A percentile compares a stretch with the other conserved stretches of the same genome.
phyloP scores from a whole-genome alignment of 2,797 vertebrate species.

The Myotis vivesi region DNA sequence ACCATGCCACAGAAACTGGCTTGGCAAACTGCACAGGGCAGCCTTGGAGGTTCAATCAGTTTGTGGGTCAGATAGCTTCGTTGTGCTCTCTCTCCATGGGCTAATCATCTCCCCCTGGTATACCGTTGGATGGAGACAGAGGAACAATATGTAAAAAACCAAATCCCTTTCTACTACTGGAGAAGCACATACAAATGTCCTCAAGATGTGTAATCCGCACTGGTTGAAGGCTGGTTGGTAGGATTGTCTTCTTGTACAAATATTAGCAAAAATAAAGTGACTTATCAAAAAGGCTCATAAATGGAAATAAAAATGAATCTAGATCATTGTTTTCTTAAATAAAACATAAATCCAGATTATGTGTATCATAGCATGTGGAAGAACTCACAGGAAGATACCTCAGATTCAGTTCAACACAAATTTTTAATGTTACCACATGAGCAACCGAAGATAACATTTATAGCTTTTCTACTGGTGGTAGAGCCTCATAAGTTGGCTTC shows the following conservation, averaged over 20 bases:
- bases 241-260: background rate
- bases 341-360: background rate
- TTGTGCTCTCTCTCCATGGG: constrained; percentile 35
- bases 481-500: constrained; percentile 35
- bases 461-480: constrained; percentile 19
- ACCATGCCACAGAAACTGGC: constrained; percentile 25
- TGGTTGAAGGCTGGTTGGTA: background rate
- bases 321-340: constrained; percentile 8
- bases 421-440: constrained; percentile 51
- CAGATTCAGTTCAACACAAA: constrained; percentile 9
- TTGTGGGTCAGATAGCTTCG: constrained; percentile 34
- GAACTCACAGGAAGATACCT: constrained; percentile 18
- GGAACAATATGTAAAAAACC: constrained; percentile 24
- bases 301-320: background rate
- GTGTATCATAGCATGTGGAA: background rate
- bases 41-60: constrained; percentile 51
- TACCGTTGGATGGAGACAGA: constrained; percentile 11
- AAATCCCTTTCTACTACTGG: background rate
- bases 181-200: constrained; percentile 10
- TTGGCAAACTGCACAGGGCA: constrained; percentile 10
- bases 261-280: constrained; percentile 20
- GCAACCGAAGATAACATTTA: constrained; percentile 47
- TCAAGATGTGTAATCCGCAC: background rate
- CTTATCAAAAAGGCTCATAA: background rate
- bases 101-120: background rate